Percentiles rank a stretch among this genome's conserved stretches.
Conservation (phyloP, 2,113 vertebrate species). For the Sorex fumeus region DNA sequence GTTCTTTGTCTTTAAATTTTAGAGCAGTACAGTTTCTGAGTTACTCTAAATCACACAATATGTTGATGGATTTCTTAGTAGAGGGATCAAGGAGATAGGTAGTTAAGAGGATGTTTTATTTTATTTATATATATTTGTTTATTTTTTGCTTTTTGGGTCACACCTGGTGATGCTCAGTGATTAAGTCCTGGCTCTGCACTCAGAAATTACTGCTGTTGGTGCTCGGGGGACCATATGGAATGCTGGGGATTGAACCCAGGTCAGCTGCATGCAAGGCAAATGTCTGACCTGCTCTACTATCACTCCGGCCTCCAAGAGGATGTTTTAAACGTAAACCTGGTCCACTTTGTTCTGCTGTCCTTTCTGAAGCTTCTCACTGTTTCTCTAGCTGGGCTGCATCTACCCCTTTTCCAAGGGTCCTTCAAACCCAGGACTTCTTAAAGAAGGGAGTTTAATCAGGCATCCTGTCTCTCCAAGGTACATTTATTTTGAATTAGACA, state of each 20-base stretch:
- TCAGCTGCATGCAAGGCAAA: no score
- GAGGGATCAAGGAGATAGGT: background rate
- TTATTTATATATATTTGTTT: no score
- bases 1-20: constrained; percentile 1
- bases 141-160: no score
- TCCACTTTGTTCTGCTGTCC: background rate
- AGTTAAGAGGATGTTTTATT: background rate
- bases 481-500: background rate
- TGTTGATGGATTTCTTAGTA: background rate
- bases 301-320: background rate
- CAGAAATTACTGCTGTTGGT: no score
- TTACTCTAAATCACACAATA: background rate
- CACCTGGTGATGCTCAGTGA: no score
- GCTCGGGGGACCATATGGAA: no score
- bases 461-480: background rate
- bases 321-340: background rate
- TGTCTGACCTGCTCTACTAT: no score
- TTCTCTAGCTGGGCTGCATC: background rate
- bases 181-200: no score
- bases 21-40: constrained; percentile 3
- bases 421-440: background rate
- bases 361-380: background rate
- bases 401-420: background rate
- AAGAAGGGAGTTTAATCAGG: background rate
- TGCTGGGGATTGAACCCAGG: no score